phyloP scores from a whole-genome alignment of 2,113 vertebrate species.

The Percina caprodes region DNA sequence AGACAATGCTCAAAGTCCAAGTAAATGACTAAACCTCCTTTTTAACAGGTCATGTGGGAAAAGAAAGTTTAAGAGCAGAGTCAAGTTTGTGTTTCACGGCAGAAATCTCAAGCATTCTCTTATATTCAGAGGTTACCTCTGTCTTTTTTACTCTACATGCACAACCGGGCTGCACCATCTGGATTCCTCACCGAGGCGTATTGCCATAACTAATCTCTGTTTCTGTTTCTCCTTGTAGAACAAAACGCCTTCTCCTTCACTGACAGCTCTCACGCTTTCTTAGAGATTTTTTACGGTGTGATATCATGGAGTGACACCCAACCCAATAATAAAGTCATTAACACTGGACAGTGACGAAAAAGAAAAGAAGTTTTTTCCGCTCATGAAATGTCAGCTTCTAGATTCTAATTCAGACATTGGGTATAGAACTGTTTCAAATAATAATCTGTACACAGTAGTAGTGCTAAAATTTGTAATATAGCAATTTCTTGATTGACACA shows the following conservation, averaged over 20 bases:
- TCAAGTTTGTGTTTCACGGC: conserved; percentile 29
- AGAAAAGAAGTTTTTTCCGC: not conserved
- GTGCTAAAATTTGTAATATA: not conserved
- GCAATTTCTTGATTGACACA: not conserved
- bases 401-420: not conserved
- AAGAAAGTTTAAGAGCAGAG: conserved; percentile 1
- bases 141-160: not conserved
- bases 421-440: not conserved
- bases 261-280: conserved; percentile 42
- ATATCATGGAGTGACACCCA: conserved; percentile 7
- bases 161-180: conserved; percentile 32
- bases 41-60: not conserved
- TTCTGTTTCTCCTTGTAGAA: conserved; percentile 55
- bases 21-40: conserved; percentile 9
- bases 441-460: not conserved
- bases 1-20: conserved; percentile 15
- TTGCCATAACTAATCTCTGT: conserved; percentile 51
- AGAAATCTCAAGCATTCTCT: conserved; percentile 26
- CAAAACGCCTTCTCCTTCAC: conserved; percentile 38
- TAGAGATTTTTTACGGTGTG: conserved; percentile 29
- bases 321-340: conserved; percentile 31
- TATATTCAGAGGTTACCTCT: conserved; percentile 5
- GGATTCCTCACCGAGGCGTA: conserved; percentile 40
- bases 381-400: not conserved
- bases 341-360: not conserved